Conservation (phyloP, 1,140 invertebrate genomes). For the Heliconius hewitsoni region DNA sequence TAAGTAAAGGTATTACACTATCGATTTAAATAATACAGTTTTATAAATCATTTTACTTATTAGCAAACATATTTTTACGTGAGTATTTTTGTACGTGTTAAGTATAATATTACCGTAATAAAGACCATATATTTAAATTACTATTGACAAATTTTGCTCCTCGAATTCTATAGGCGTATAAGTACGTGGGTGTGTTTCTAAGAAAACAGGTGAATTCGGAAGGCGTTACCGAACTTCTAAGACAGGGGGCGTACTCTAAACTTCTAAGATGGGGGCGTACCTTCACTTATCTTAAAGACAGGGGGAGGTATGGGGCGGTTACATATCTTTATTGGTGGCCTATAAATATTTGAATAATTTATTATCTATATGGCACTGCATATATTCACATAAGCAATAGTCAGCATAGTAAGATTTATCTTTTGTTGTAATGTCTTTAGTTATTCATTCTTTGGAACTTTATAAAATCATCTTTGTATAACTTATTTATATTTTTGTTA, state of each 20-base stretch:
- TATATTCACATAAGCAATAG: not conserved
- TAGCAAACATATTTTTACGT: too few relatives aligned
- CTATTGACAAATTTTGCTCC: not conserved
- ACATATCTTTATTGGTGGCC: conserved; percentile 47
- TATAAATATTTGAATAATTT: not conserved
- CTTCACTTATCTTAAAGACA: conserved; percentile 28
- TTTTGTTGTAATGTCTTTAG: not conserved
- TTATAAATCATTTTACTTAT: too few relatives aligned
- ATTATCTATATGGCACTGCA: not conserved
- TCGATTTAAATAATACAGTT: too few relatives aligned
- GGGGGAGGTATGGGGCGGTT: conserved; percentile 40
- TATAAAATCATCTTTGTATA: too few relatives aligned
- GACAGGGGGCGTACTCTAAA: conserved; percentile 44
- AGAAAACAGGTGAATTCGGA: conserved; percentile 17
- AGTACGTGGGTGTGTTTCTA: conserved; percentile 12
- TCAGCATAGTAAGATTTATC: not conserved
- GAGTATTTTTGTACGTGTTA: too few relatives aligned
- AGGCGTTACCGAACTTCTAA: conserved; percentile 32
- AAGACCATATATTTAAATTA: not conserved
- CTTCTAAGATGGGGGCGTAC: conserved; percentile 70
- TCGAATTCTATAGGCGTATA: conserved; percentile 46
- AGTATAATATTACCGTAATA: too few relatives aligned
- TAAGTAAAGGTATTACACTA: too few relatives aligned
- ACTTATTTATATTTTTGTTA: too few relatives aligned
- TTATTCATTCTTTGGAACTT: not conserved